A percentile compares a stretch with the other conserved stretches of the same genome.
phyloP scores from a whole-genome alignment of 1,140 invertebrate genomes.

The Sycobia sp. region DNA sequence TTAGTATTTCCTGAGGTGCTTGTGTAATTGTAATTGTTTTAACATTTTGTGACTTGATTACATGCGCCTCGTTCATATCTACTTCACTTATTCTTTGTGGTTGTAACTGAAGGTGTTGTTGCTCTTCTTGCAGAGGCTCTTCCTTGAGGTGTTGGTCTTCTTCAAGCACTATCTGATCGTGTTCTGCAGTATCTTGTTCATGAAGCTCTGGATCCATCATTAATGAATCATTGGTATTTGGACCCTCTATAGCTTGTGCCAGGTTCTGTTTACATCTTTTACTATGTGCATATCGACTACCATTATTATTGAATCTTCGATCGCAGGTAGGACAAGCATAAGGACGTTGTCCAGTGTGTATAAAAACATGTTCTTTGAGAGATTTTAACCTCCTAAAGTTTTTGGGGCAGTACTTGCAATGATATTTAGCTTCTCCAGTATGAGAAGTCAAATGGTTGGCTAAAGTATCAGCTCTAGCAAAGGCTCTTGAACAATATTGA shows the following conservation, averaged over 20 bases:
- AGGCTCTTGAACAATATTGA: constrained; percentile 61
- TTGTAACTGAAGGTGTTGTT: neutral
- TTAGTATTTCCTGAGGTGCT: constrained; percentile 57
- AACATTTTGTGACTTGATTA: constrained; percentile 52
- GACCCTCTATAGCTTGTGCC: constrained; percentile 31
- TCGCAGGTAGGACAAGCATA: constrained; percentile 60
- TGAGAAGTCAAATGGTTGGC: constrained; percentile 63
- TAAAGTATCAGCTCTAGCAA: constrained; percentile 58
- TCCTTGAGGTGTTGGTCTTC: constrained; percentile 29
- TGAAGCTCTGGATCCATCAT: neutral
- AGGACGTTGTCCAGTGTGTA: constrained; percentile 67
- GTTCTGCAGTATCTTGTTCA: constrained; percentile 29
- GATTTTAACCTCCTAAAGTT: constrained; percentile 66
- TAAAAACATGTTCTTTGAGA: constrained; percentile 68
- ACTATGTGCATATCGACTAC: constrained; percentile 59
- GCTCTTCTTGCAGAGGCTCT: constrained; percentile 1
- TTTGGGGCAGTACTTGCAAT: constrained; percentile 69
- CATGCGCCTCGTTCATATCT: constrained; percentile 25
- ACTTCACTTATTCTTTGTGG: constrained; percentile 10
- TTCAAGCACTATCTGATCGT: constrained; percentile 5
- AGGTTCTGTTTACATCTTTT: constrained; percentile 58
- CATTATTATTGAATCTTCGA: constrained; percentile 58
- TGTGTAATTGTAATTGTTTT: constrained; percentile 54
- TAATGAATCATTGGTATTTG: constrained; percentile 11
- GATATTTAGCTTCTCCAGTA: constrained; percentile 68